Evolutionary conservation across 2,113 vertebrate species (phyloP), one percentile per base, ranked within the genome.

Genomic region (Caracal caracal): DNA sequence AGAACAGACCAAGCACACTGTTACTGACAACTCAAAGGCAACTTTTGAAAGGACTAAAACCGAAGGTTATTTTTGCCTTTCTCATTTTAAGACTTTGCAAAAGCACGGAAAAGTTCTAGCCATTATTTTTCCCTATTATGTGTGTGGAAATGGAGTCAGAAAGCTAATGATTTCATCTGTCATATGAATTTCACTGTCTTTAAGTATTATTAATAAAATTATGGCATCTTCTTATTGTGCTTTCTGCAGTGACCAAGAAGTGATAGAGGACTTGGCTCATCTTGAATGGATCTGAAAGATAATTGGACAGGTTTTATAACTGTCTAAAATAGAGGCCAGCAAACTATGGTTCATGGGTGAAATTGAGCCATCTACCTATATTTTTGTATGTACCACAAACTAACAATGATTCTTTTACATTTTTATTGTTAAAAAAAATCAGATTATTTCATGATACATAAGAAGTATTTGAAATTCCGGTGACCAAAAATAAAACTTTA

Each of bases 1-100:
- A 59, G 47, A 89, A 43, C 30, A 56, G 61, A 84, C 66, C 8
- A 19, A 93, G 47, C 6, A n/a, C 30, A 73, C 85, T 87, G 68
- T 90, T 85, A 82, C 24, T 84, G 85, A 90, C 37, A 92, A 76
- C 9, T 71, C 65, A 94, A 87, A 95, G 49, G 26, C 1, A 19
- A 87, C 15, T 83, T 86, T 84, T 28, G n/a, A 66, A 96, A 93
- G 83, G 11, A 68, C 22, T 85, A 22, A 92, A 49, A 30, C 4
- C 79, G 75, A 95, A 93, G 87, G 80, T 89, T 26, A 65, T 33
- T 89, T 85, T 97, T 94, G 19, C 15, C 30, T 88, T 96, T 88
- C 51, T 96, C 28, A 51, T 96, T 94, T 96, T 53, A 79, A 88
- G 59, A 30, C 16, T 81, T 84, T n/a, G 33, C 6, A 47, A 84